Conservation (phyloP, 2,888 invertebrate species). For the Calliopum simillimum region DNA sequence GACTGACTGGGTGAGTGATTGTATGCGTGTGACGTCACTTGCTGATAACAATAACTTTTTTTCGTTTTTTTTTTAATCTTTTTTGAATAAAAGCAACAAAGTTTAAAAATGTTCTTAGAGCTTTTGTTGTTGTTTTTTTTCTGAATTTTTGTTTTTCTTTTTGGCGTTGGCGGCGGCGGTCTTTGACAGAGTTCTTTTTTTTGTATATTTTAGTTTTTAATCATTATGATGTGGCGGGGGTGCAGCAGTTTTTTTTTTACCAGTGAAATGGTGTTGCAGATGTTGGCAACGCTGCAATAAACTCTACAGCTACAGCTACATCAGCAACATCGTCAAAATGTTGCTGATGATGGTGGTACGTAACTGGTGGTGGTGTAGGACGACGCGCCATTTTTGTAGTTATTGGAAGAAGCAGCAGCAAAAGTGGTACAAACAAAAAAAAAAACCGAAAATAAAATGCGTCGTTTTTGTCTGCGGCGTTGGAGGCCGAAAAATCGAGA, state of each 20-base stretch:
- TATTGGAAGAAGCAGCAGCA: no score
- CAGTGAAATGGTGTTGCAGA: not conserved
- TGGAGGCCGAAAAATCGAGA: not conserved
- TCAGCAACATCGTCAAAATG: not conserved
- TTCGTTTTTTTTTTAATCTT: no score
- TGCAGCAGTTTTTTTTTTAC: not conserved
- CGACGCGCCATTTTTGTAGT: conserved; percentile 23
- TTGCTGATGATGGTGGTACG: no score
- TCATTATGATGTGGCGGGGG: not conserved
- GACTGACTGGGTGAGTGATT: not conserved
- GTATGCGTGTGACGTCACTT: conserved; percentile 20
- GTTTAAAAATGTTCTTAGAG: not conserved
- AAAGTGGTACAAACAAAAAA: not conserved
- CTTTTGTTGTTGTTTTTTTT: conserved; percentile 16
- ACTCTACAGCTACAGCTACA: conserved; percentile 4
- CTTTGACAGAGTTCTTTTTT: conserved; percentile 26
- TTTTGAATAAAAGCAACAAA: not conserved
- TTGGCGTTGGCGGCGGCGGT: conserved; percentile 39
- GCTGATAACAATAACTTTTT: not conserved
- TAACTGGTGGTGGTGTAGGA: conserved; percentile 5
- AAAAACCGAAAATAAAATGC: not conserved
- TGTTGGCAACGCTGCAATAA: conserved; percentile 20
- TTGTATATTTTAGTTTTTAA: not conserved
- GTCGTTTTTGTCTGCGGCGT: not conserved
- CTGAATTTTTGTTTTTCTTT: not conserved